These are phyloP conservation scores for Drosophila watanabei DNA, from an alignment of 1,140 invertebrate species.

Conservation along the genomic window DNA sequence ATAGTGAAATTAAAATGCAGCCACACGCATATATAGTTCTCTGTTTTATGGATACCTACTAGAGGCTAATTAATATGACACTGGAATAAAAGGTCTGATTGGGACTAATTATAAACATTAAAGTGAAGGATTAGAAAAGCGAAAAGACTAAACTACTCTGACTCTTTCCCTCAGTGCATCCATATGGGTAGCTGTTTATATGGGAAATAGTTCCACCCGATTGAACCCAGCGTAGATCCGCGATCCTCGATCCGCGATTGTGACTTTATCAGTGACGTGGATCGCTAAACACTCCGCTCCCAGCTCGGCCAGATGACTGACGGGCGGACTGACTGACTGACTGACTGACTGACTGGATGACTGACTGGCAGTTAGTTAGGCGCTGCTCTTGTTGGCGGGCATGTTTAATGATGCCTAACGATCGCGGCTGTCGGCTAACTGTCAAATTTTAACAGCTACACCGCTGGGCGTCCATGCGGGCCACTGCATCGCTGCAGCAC, in stretches of 20 bases:
- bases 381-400: constrained; percentile 52
- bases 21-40: constrained; percentile 41
- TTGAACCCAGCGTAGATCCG: constrained; percentile 31
- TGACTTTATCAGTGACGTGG: constrained; percentile 54
- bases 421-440: constrained; percentile 65
- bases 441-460: constrained; percentile 66
- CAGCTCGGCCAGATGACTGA: constrained; percentile 17
- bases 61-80: constrained; percentile 11
- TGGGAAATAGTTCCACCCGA: constrained; percentile 31
- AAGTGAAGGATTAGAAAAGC: background rate
- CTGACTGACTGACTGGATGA: constrained; percentile 13
- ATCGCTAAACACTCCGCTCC: constrained; percentile 54
- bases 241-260: constrained; percentile 35
- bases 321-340: background rate
- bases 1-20: constrained; percentile 55
- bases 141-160: background rate
- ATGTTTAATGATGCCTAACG: constrained; percentile 66
- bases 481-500: constrained; percentile 16
- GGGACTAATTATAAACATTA: background rate
- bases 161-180: constrained; percentile 6
- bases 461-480: constrained; percentile 54
- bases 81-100: constrained; percentile 10
- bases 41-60: constrained; percentile 11
- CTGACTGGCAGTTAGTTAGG: constrained; percentile 41
- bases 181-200: background rate